Base-by-base conservation (phyloP, 2,888 invertebrate species). In the Kuschelorhynchus macadamiae region DNA sequence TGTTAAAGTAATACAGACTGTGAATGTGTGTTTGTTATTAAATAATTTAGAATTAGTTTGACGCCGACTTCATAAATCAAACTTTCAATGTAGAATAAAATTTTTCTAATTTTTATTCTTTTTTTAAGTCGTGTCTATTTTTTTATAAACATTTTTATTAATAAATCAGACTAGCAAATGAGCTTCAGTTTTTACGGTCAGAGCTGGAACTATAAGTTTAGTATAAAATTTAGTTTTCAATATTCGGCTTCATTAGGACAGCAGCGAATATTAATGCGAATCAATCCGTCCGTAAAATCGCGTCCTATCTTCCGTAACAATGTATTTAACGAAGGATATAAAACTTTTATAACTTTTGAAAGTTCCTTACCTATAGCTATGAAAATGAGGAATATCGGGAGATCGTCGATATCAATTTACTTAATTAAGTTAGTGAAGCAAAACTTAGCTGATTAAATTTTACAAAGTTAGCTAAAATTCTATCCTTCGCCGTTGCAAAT, bases 401-500 rank as follows among this genome's bases (percentile, higher is more conserved):
- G 56, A 62, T 67, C 67, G 67, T 62, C 62, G 67, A 56, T 67
- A 67, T 67, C 67, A 61, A 62, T 67, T 67, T 67, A 41, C 67
- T 50, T 67, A 67, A 67, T 67, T 57, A 63, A 63, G 67, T 67
- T 63, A 57, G 33, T 63, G 39, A 63, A 67, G 67, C 57, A 57
- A 67, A 67, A 63, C 57, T 67, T 67, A 46, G 62, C 57, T 62
- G 67, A 67, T 67, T 67, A 67, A 67, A 67, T 67, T 67, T 63
- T 41, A 50, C 18, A 63, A 67, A 67, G 49, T 61, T 67, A 9
- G 61, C 49, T 25, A 55, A 56, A 67, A 61, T 61, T 67, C 56
- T 67, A 67, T 67, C 67, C 60, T 60, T 42, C 47, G 33, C 16
- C 64, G 42, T 66, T 66, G 17, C 20, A 52, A 66, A 66, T 60